These are phyloP conservation scores for Caenorhabditis sp. DNA, from an alignment of 2,888 invertebrate species.

Conservation along the genomic window DNA sequence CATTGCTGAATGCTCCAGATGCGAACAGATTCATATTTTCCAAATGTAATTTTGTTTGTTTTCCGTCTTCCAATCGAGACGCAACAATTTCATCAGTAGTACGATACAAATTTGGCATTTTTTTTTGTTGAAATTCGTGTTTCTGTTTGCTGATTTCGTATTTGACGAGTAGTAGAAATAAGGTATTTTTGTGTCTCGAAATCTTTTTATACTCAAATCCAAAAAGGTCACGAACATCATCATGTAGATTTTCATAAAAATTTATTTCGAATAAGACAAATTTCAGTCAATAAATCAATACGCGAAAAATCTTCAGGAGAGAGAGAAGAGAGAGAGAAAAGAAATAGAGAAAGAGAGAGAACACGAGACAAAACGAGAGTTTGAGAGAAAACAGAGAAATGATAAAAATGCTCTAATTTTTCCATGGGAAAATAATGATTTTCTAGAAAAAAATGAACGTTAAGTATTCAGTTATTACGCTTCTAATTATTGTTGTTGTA, in stretches of 20 bases:
- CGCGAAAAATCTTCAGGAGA: background rate
- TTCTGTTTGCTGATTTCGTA: background rate
- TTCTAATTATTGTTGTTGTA: slow-evolving; percentile 7
- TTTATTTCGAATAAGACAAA: too few relatives aligned
- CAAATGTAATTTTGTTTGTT: slow-evolving; percentile 37
- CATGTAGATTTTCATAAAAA: too few relatives aligned
- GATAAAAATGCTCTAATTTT: slow-evolving; percentile 3
- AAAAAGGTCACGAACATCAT: too few relatives aligned
- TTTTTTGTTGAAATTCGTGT: background rate
- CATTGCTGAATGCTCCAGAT: slow-evolving; percentile 56
- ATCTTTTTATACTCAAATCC: too few relatives aligned
- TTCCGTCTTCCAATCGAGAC: slow-evolving; percentile 31
- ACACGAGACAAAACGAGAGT: background rate
- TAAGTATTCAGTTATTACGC: slow-evolving; percentile 8
- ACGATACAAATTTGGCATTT: slow-evolving; percentile 34
- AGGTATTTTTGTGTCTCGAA: too few relatives aligned
- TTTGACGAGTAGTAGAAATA: background rate
- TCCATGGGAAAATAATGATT: slow-evolving; percentile 21
- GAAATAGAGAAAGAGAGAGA: background rate
- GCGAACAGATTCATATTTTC: slow-evolving; percentile 48
- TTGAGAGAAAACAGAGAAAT: slow-evolving; percentile 7
- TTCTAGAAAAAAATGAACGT: slow-evolving; percentile 11
- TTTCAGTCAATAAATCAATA: background rate
- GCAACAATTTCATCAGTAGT: slow-evolving; percentile 29
- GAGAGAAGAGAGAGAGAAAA: background rate